A percentile compares a stretch with the other conserved stretches of the same genome.
phyloP scores from a whole-genome alignment of 1,140 invertebrate genomes.

The Holcopasites calliopsidis region DNA sequence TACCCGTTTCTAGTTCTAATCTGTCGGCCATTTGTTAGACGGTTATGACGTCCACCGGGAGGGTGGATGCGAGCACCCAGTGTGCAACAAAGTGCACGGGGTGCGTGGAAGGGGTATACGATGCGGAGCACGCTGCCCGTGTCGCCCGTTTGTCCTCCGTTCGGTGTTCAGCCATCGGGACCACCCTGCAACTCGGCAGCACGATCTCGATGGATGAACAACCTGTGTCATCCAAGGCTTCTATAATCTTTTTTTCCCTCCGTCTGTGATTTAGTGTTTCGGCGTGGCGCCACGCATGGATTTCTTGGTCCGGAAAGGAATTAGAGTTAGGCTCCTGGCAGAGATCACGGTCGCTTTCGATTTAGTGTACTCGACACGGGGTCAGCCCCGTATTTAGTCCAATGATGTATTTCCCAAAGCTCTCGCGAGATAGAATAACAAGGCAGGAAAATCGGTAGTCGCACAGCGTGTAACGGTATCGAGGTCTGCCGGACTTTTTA shows the following conservation, averaged over 20 bases:
- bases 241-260: background rate
- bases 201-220: conserved; percentile 41
- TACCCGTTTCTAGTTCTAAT: conserved; percentile 75
- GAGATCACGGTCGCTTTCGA: too few species aligned
- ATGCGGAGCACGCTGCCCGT: conserved; percentile 68
- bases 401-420: too few species aligned
- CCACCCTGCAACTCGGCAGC: conserved; percentile 70
- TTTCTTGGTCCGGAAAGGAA: too few species aligned
- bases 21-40: conserved; percentile 75
- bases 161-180: conserved; percentile 62
- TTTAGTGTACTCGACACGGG: too few species aligned
- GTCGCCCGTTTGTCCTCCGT: conserved; percentile 66
- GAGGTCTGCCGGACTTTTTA: background rate
- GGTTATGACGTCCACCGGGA: conserved; percentile 68
- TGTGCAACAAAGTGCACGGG: conserved; percentile 6
- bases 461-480: background rate
- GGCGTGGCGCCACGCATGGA: background rate
- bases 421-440: background rate
- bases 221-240: conserved; percentile 14
- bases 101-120: conserved; percentile 59
- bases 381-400: too few species aligned
- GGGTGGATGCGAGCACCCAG: conserved; percentile 37
- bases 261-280: background rate
- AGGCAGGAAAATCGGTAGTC: background rate
- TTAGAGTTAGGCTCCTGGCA: too few species aligned